Percentiles rank a stretch among this genome's conserved stretches.
Evolutionary conservation across 2,113 vertebrate species (phyloP).

Genomic region (Protomyctophum bolini): DNA sequence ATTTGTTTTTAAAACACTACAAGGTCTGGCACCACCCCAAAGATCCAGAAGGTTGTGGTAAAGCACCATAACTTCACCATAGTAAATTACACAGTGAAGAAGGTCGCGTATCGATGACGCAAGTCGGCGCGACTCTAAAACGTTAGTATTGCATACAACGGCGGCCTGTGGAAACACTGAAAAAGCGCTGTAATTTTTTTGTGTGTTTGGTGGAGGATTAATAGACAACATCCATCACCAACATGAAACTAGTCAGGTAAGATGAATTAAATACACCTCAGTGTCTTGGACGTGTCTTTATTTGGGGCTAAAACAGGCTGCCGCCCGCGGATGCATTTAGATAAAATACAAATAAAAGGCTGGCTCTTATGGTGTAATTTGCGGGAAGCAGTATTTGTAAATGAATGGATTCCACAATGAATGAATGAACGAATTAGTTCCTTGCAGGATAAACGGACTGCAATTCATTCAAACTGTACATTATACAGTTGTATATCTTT

Average conservation of each 20-base stretch:
- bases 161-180: conserved; percentile 55
- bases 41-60: background rate
- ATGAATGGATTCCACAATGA: conserved; percentile 53
- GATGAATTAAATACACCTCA: background rate
- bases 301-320: accelerated
- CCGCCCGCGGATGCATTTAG: conserved; percentile 60
- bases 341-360: conserved; percentile 40
- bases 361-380: conserved; percentile 18
- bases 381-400: conserved; percentile 67
- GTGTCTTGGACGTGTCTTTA: accelerated
- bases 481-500: too few species aligned
- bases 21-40: too few species aligned
- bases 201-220: conserved; percentile 64
- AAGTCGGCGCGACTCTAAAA: conserved; percentile 24
- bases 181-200: conserved; percentile 70
- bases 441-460: too few species aligned
- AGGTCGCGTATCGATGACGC: conserved; percentile 49
- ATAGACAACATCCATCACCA: conserved; percentile 56
- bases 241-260: conserved; percentile 84
- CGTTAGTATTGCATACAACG: conserved; percentile 22
- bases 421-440: too few species aligned
- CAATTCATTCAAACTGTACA: too few species aligned
- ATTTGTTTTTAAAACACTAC: too few species aligned
- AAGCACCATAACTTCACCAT: background rate
- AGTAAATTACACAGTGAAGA: too few species aligned